A percentile compares a stretch with the other conserved stretches of the same genome.
Evolutionary conservation across 2,797 vertebrate genomes (phyloP).

Genomic region (Macroramphosus scolopax): DNA sequence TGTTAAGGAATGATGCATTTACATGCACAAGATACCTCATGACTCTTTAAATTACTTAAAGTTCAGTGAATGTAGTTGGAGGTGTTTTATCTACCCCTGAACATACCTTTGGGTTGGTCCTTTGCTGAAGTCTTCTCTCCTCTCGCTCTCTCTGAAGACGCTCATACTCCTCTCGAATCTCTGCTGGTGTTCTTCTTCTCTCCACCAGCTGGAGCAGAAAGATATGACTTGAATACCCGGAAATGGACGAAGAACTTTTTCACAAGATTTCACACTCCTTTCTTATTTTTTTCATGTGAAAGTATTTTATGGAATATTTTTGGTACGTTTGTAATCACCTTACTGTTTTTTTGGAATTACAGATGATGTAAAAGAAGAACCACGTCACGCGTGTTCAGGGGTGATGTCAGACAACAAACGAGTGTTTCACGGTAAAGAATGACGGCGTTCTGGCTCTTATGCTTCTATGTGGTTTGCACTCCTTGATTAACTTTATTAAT

Average conservation of each 20-base stretch:
- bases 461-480: neutral
- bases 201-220: conserved; percentile 87
- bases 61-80: neutral
- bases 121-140: conserved; percentile 91
- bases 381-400: neutral
- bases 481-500: neutral
- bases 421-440: neutral
- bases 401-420: neutral
- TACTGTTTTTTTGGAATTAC: neutral
- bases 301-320: no score
- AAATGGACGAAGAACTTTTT: neutral
- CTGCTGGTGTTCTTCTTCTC: conserved; percentile 90
- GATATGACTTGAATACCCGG: conserved; percentile 27
- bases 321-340: neutral
- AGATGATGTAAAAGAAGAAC: neutral
- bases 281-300: neutral
- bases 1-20: conserved; percentile 1
- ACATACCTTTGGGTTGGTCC: conserved; percentile 96
- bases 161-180: conserved; percentile 96
- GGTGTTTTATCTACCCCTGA: conserved; percentile 7
- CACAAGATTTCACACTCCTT: neutral
- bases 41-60: neutral
- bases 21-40: neutral
- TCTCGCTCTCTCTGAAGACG: conserved; percentile 93
- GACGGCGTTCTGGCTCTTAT: neutral